These are phyloP conservation scores for Acanthosoma haemorrhoidale DNA, from an alignment of 2,888 invertebrate genomes.

Conservation along the genomic window DNA sequence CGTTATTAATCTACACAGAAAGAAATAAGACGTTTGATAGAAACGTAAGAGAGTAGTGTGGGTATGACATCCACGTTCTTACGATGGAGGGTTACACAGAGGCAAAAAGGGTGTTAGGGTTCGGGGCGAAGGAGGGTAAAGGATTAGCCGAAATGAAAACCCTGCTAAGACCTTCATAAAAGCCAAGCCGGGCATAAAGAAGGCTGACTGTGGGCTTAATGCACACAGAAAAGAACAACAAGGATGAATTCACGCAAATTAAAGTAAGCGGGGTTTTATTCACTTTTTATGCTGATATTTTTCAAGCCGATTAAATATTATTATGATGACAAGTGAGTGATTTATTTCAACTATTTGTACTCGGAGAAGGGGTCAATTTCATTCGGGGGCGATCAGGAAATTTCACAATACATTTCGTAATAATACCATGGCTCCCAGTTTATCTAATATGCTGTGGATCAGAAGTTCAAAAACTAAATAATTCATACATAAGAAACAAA, in stretches of 20 bases:
- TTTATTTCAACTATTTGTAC: not conserved
- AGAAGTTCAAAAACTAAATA: too few relatives aligned
- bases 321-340: not conserved
- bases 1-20: too few relatives aligned
- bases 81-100: not conserved
- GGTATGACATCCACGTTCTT: not conserved
- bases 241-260: too few relatives aligned
- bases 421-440: too few relatives aligned
- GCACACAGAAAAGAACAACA: not conserved
- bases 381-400: too few relatives aligned
- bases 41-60: not conserved
- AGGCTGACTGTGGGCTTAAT: not conserved
- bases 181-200: not conserved
- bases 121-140: slow-evolving; percentile 2
- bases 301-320: not conserved
- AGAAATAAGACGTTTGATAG: too few relatives aligned
- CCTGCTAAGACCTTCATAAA: not conserved
- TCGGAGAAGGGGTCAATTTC: too few relatives aligned
- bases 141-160: slow-evolving; percentile 1
- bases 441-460: too few relatives aligned
- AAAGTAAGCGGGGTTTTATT: too few relatives aligned
- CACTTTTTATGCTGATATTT: too few relatives aligned
- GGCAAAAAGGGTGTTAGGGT: not conserved
- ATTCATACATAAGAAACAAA: too few relatives aligned
- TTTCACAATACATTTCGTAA: too few relatives aligned